Percentiles rank a stretch among this genome's conserved stretches.
These are phyloP conservation scores for Typhlichthys subterraneus DNA, from an alignment of 2,797 vertebrate species.

Conservation along the genomic window DNA sequence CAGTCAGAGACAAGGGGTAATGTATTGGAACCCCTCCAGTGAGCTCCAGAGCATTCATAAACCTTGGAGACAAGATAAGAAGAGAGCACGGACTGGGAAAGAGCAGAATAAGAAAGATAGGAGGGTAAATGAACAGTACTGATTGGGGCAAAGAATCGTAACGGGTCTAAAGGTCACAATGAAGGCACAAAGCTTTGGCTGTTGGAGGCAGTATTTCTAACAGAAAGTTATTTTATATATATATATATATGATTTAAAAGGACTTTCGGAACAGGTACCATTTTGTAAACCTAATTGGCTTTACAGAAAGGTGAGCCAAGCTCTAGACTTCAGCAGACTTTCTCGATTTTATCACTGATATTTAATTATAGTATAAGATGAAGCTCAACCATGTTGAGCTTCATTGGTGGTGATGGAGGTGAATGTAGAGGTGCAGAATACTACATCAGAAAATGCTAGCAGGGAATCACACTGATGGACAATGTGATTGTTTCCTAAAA, in stretches of 20 bases:
- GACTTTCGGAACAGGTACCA: background rate
- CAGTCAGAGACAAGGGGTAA: slow-evolving; percentile 38
- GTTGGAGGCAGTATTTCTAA: background rate
- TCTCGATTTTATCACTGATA: no score
- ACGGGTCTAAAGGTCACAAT: background rate
- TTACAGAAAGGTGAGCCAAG: background rate
- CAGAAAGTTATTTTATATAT: background rate
- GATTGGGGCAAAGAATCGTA: slow-evolving; percentile 5
- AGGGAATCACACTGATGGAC: no score
- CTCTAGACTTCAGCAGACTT: background rate
- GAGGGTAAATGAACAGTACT: background rate
- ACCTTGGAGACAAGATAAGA: slow-evolving; percentile 17
- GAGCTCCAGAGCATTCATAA: slow-evolving; percentile 47
- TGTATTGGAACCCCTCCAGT: slow-evolving; percentile 54
- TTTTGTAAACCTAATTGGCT: background rate
- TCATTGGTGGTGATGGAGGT: no score
- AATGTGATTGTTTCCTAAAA: no score
- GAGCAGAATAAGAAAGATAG: background rate
- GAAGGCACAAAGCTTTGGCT: background rate
- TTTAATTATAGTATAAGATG: no score
- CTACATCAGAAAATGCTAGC: background rate
- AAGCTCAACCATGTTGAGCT: no score
- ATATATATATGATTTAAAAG: background rate
- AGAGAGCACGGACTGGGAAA: background rate
- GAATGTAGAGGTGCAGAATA: background rate